Percentiles rank a stretch among this genome's conserved stretches.
Conservation (phyloP, 2,888 invertebrate genomes). For the Vanessa cardui region DNA sequence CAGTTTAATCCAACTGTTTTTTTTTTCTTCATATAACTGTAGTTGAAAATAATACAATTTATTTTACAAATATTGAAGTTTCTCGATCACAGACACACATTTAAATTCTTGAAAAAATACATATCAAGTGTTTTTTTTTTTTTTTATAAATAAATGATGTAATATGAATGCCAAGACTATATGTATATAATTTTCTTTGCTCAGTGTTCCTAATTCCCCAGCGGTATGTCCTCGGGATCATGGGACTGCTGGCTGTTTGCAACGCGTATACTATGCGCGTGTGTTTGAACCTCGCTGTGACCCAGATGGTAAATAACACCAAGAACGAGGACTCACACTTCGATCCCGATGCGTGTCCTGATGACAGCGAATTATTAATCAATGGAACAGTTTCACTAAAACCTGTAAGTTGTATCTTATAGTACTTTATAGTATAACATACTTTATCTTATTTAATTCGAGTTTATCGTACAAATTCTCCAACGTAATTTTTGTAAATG, state of each 20-base stretch:
- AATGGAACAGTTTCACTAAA: slow-evolving; percentile 66
- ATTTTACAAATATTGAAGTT: too few relatives aligned
- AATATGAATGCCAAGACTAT: slow-evolving; percentile 6
- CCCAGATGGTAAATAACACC: slow-evolving; percentile 84
- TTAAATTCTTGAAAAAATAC: too few relatives aligned
- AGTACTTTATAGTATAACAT: too few relatives aligned
- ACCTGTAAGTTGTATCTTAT: slow-evolving; percentile 58
- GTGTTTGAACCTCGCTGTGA: slow-evolving; percentile 87
- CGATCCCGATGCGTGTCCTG: slow-evolving; percentile 72
- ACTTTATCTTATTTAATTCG: too few relatives aligned
- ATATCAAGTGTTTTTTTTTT: too few relatives aligned
- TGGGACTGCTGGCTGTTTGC: slow-evolving; percentile 89
- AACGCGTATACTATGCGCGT: slow-evolving; percentile 90
- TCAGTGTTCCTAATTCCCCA: slow-evolving; percentile 86
- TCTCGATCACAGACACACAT: too few relatives aligned
- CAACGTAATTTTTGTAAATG: not conserved
- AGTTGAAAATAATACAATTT: too few relatives aligned
- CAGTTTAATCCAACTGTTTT: too few relatives aligned
- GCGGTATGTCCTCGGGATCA: slow-evolving; percentile 87
- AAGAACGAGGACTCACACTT: slow-evolving; percentile 60
- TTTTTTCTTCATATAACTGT: too few relatives aligned
- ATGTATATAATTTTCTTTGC: slow-evolving; percentile 55
- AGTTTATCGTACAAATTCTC: too few relatives aligned
- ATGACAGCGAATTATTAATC: slow-evolving; percentile 59
- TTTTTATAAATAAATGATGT: not conserved